A percentile compares a stretch with the other conserved stretches of the same genome.
These are phyloP conservation scores for Pedicia rivosa DNA, from an alignment of 2,888 invertebrate genomes.

Conservation along the genomic window DNA sequence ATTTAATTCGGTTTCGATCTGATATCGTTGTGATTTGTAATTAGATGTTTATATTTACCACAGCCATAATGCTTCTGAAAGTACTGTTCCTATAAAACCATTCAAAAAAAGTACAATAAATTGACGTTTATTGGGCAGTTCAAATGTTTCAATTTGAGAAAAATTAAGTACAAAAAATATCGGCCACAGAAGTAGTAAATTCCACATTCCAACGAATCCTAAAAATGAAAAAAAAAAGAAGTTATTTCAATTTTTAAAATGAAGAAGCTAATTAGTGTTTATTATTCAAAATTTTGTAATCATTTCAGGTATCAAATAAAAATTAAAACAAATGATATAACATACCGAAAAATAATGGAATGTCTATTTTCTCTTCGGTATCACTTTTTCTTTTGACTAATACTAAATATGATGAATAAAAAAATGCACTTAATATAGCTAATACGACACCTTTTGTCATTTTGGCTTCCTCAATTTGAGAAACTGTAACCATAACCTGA, in stretches of 20 bases:
- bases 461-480: conserved; percentile 51
- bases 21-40: too few relatives aligned
- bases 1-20: too few relatives aligned
- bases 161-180: conserved; percentile 76
- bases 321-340: conserved; percentile 9
- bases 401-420: conserved; percentile 82
- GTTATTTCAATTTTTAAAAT: conserved; percentile 9
- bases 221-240: too few relatives aligned
- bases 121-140: conserved; percentile 68
- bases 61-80: conserved; percentile 85
- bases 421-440: conserved; percentile 71
- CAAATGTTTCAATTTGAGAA: conserved; percentile 64
- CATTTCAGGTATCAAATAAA: too few relatives aligned
- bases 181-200: conserved; percentile 76
- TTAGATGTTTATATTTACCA: too few relatives aligned
- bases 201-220: conserved; percentile 91
- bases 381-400: conserved; percentile 73
- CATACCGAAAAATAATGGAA: conserved; percentile 88
- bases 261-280: conserved; percentile 3
- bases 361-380: conserved; percentile 85
- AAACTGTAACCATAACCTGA: conserved; percentile 60
- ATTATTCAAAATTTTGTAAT: not conserved
- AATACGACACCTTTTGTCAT: conserved; percentile 65
- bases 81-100: conserved; percentile 77
- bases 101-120: conserved; percentile 68